Evolutionary conservation across 2,113 vertebrate genomes (phyloP).

Genomic region (Struthidea cinerea): DNA sequence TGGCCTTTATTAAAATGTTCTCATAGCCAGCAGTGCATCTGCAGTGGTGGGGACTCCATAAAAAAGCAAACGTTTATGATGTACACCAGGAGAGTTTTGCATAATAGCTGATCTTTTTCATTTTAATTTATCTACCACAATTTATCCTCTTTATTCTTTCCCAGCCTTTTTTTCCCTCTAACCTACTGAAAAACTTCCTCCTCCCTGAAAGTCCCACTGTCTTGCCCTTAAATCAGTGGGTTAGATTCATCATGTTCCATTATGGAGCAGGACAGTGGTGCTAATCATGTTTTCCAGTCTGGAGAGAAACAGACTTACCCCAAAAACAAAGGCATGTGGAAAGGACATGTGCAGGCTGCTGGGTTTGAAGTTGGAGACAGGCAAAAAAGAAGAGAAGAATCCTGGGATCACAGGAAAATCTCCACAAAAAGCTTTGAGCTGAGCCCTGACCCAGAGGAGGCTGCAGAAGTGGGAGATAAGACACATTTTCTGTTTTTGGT

Average conservation of each 20-base stretch:
- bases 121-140: not conserved
- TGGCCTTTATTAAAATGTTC: not conserved
- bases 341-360: not conserved
- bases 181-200: not conserved
- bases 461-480: not conserved
- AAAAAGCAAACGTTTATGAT: not conserved
- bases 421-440: not conserved
- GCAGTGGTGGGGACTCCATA: not conserved
- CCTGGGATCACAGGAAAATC: not conserved
- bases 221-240: not conserved
- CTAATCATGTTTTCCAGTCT: not conserved
- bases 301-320: not conserved
- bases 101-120: not conserved
- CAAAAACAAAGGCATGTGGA: not conserved
- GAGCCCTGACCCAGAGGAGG: not conserved
- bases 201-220: not conserved
- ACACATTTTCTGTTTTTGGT: not conserved
- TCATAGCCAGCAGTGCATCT: not conserved
- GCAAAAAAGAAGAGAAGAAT: not conserved
- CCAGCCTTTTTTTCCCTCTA: not conserved
- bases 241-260: not conserved
- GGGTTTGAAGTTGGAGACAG: not conserved
- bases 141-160: not conserved
- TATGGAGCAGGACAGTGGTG: not conserved
- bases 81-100: not conserved